Conservation (phyloP, 2,113 vertebrate species). For the Burhinus bistriatus region DNA sequence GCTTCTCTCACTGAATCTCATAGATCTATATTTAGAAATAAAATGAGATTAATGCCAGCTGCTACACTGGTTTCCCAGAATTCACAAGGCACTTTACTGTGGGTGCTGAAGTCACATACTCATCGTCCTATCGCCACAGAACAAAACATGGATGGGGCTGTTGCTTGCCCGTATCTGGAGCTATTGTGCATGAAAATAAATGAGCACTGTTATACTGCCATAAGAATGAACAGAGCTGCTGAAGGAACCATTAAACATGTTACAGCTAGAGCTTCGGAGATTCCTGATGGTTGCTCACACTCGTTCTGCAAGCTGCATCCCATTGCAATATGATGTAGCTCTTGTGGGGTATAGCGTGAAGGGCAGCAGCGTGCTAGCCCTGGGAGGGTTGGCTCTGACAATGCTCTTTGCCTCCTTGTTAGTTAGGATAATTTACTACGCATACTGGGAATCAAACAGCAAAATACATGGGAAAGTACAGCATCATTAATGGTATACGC, state of each 20-base stretch:
- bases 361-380: background rate
- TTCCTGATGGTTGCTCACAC: background rate
- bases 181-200: background rate
- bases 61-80: background rate
- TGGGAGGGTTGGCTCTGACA: background rate
- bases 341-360: fast-evolving
- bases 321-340: background rate
- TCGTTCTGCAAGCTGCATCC: background rate
- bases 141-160: background rate
- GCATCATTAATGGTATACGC: background rate
- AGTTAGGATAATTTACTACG: background rate
- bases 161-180: background rate
- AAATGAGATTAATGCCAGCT: background rate
- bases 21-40: background rate
- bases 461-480: background rate
- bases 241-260: background rate
- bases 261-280: background rate
- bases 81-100: background rate
- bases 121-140: background rate
- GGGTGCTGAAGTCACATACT: background rate
- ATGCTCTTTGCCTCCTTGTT: background rate
- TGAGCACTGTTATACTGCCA: background rate
- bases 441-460: background rate
- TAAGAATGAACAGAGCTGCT: background rate
- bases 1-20: background rate